phyloP scores from a whole-genome alignment of 1,140 invertebrate species.

The Drosophila pseudoobscura region DNA sequence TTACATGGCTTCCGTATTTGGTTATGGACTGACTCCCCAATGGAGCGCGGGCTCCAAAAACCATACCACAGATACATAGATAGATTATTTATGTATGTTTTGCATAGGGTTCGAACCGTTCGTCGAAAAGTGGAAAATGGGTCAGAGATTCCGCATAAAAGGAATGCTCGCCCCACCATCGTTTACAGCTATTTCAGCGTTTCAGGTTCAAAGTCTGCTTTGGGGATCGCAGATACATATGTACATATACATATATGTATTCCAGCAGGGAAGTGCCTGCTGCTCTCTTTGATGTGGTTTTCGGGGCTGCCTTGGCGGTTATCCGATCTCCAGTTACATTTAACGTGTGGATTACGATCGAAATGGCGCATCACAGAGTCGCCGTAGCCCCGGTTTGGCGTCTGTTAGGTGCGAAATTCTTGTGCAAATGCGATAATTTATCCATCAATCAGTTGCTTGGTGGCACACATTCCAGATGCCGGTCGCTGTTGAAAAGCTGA shows the following conservation, averaged over 20 bases:
- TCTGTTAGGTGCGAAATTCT: too few relatives aligned
- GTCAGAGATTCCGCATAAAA: conserved; percentile 38
- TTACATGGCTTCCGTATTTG: conserved; percentile 79
- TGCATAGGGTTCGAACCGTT: conserved; percentile 4
- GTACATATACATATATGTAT: too few relatives aligned
- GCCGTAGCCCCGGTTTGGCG: too few relatives aligned
- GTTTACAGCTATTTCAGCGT: too few relatives aligned
- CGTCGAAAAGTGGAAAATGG: conserved; percentile 30
- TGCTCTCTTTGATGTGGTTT: conserved; percentile 34
- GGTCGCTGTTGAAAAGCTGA: too few relatives aligned
- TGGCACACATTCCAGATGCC: conserved; percentile 29
- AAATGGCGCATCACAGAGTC: conserved; percentile 29
- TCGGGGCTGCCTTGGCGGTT: conserved; percentile 52
- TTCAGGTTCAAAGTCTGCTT: too few relatives aligned
- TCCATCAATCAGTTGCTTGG: conserved; percentile 2
- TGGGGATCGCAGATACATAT: too few relatives aligned
- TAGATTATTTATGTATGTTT: conserved; percentile 17
- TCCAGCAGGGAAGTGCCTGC: conserved; percentile 11
- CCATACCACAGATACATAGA: conserved; percentile 1
- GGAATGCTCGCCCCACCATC: neutral
- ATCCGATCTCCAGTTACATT: conserved; percentile 39
- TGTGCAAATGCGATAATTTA: conserved; percentile 16
- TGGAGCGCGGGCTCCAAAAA: conserved; percentile 6
- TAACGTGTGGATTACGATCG: conserved; percentile 21
- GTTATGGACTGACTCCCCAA: conserved; percentile 3